Evolutionary conservation across 1,140 invertebrate genomes (phyloP).

Genomic region (Scaptodrosophila lebanonensis): DNA sequence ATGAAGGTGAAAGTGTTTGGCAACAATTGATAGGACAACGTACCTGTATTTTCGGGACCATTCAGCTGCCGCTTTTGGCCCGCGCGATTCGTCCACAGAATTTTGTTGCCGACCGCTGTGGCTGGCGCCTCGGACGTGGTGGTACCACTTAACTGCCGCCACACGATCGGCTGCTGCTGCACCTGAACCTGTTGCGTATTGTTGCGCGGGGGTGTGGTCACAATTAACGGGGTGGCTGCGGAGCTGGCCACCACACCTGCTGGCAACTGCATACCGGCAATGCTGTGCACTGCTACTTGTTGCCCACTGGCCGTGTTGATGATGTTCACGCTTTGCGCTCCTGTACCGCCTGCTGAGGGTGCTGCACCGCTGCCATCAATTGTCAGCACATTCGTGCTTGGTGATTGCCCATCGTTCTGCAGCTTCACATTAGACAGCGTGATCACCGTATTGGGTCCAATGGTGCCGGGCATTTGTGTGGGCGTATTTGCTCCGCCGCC

Average conservation of each 20-base stretch:
- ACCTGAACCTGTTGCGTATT: constrained; percentile 56
- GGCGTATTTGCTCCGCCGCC: constrained; percentile 18
- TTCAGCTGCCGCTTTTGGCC: constrained; percentile 66
- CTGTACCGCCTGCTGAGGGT: constrained; percentile 12
- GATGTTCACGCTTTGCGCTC: constrained; percentile 58
- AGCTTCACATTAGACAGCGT: constrained; percentile 68
- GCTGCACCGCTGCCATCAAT: constrained; percentile 12
- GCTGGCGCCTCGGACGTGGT: constrained; percentile 59
- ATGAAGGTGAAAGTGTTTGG: background rate
- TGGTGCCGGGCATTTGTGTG: constrained; percentile 38
- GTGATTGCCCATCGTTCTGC: constrained; percentile 43
- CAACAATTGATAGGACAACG: constrained; percentile 4
- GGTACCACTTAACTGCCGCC: constrained; percentile 67
- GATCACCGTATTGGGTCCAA: constrained; percentile 67
- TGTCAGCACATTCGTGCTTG: constrained; percentile 13
- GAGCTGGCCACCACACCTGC: constrained; percentile 36
- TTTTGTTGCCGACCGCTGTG: constrained; percentile 60
- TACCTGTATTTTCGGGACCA: constrained; percentile 73
- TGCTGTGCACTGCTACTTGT: constrained; percentile 70
- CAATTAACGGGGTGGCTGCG: constrained; percentile 51
- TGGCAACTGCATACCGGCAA: constrained; percentile 49
- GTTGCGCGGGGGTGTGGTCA: constrained; percentile 57
- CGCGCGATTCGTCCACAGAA: constrained; percentile 61
- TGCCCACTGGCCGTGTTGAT: constrained; percentile 70
- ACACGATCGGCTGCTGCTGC: constrained; percentile 61